Percentiles rank a stretch among this genome's conserved stretches.
Conservation (phyloP, 2,113 vertebrate genomes). For the Perca flavescens region DNA sequence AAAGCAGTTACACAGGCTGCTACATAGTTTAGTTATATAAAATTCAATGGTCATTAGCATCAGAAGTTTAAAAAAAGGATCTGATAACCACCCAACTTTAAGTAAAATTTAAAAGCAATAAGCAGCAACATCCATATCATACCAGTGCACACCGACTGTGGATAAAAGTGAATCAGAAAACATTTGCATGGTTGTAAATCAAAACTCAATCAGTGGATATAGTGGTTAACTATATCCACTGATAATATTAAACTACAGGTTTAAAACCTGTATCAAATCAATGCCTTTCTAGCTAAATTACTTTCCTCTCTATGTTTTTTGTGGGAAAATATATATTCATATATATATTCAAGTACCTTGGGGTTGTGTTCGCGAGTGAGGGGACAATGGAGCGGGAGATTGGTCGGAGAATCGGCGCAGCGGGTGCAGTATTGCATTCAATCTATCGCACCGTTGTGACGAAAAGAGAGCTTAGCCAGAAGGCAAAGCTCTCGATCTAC, state of each 20-base stretch:
- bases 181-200: not conserved
- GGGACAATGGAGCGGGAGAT: too few species aligned
- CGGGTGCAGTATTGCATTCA: too few species aligned
- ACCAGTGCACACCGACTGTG: constrained; percentile 8
- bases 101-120: not conserved
- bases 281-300: too few species aligned
- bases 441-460: too few species aligned
- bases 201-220: not conserved
- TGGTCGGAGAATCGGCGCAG: too few species aligned
- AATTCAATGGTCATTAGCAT: not conserved
- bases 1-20: not conserved
- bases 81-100: not conserved
- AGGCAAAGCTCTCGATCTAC: too few species aligned
- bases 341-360: not conserved
- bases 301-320: not conserved
- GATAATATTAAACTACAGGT: constrained; percentile 1
- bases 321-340: not conserved
- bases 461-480: too few species aligned
- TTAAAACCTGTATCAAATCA: not conserved
- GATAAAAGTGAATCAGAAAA: constrained; percentile 15
- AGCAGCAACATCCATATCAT: not conserved
- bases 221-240: not conserved
- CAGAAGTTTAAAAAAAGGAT: not conserved
- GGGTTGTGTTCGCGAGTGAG: too few species aligned
- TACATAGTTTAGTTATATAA: not conserved